Evolutionary conservation across 2,113 vertebrate species (phyloP).

Genomic region (Sinocyclocheilus maitianheensis): DNA sequence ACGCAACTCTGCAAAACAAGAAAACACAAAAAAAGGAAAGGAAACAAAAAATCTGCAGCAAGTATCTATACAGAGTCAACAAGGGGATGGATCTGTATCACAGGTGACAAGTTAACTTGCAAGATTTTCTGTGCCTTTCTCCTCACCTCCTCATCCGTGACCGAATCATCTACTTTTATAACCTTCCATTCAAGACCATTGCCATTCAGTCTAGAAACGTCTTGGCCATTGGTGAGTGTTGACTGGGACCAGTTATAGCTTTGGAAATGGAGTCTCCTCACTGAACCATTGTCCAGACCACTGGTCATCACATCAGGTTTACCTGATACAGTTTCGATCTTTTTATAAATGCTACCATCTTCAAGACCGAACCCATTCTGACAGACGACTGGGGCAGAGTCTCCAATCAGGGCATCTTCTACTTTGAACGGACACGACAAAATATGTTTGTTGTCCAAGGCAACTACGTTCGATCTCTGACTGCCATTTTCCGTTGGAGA

Average conservation of each 20-base stretch:
- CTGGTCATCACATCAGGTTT: conserved; percentile 38
- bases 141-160: conserved; percentile 81
- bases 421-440: conserved; percentile 60
- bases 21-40: conserved; percentile 18
- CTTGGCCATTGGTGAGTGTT: conserved; percentile 53
- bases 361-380: conserved; percentile 71
- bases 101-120: conserved; percentile 81
- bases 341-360: conserved; percentile 74
- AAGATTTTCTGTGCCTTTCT: conserved; percentile 82
- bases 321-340: conserved; percentile 61
- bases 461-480: conserved; percentile 62
- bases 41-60: background rate
- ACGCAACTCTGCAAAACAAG: background rate
- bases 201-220: conserved; percentile 62
- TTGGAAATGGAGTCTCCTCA: conserved; percentile 54
- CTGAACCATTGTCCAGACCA: conserved; percentile 40
- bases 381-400: conserved; percentile 64
- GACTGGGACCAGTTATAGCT: conserved; percentile 57
- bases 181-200: conserved; percentile 72
- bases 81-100: conserved; percentile 82
- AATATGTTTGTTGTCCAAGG: conserved; percentile 52
- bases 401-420: conserved; percentile 58
- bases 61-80: conserved; percentile 53
- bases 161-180: conserved; percentile 81
- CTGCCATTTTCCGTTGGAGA: conserved; percentile 54